These are phyloP conservation scores for Chironomus tepperi DNA, from an alignment of 1,140 invertebrate species.

Conservation along the genomic window DNA sequence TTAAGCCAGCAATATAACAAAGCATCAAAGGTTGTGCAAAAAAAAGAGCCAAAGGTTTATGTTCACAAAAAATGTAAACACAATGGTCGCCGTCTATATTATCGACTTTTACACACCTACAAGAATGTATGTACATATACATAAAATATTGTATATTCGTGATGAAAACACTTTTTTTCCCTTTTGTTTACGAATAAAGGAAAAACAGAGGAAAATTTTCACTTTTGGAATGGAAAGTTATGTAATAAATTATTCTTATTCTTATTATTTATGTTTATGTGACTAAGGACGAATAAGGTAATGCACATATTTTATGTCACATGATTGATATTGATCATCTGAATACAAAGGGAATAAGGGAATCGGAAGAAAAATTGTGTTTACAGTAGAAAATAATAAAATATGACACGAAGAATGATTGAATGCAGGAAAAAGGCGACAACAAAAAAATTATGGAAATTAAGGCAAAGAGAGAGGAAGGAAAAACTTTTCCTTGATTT, in stretches of 20 bases:
- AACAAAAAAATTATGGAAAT: not conserved
- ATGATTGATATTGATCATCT: not conserved
- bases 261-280: not conserved
- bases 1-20: too few species aligned
- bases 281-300: not conserved
- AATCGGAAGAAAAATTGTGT: not conserved
- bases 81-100: too few species aligned
- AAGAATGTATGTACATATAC: too few species aligned
- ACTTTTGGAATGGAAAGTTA: not conserved
- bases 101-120: too few species aligned
- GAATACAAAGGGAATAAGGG: not conserved
- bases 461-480: not conserved
- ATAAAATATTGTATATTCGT: not conserved
- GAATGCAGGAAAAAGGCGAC: not conserved
- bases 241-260: constrained; percentile 19
- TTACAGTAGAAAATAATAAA: constrained; percentile 10
- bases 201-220: not conserved
- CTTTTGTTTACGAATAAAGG: not conserved
- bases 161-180: not conserved
- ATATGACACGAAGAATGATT: constrained; percentile 6
- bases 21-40: too few species aligned
- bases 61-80: too few species aligned
- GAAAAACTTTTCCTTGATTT: not conserved
- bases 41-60: too few species aligned
- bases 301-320: not conserved